Conservation (phyloP, 2,113 vertebrate genomes). For the Ginglymostoma cirratum region DNA sequence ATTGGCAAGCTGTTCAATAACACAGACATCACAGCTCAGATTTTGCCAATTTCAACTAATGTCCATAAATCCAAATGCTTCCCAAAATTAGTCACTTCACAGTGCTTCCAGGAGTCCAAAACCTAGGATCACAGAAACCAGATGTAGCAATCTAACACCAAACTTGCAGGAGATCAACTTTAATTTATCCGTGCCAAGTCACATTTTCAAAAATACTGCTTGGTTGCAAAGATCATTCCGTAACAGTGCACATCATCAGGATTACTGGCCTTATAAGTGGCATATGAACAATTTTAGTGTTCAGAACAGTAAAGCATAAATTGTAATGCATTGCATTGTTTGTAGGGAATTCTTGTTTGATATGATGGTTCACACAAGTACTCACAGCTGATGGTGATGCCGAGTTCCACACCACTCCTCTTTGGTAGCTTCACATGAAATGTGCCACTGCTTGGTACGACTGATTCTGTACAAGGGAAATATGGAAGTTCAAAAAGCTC, state of each 20-base stretch:
- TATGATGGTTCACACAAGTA: slow-evolving; percentile 39
- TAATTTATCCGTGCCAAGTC: background rate
- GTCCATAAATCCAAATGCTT: background rate
- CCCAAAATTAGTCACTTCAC: background rate
- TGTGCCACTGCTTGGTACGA: slow-evolving; percentile 93
- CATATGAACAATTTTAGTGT: background rate
- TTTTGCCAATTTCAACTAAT: background rate
- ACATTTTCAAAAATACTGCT: background rate
- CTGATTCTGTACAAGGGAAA: slow-evolving; percentile 71
- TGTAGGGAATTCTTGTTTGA: background rate
- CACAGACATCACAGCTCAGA: background rate
- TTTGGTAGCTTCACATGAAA: slow-evolving; percentile 98
- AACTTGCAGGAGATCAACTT: background rate
- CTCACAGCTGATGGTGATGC: slow-evolving; percentile 97
- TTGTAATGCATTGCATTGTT: background rate
- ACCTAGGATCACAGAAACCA: background rate
- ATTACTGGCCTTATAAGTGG: background rate
- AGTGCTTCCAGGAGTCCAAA: background rate
- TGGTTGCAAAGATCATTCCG: background rate
- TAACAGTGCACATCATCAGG: too few relatives aligned
- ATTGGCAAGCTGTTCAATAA: background rate
- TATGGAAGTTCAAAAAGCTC: background rate
- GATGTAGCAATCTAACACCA: background rate
- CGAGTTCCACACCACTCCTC: slow-evolving; percentile 91
- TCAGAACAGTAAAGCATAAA: background rate